Conservation (phyloP, 2,797 vertebrate species). For the Schizopygopsis malacanthus region DNA sequence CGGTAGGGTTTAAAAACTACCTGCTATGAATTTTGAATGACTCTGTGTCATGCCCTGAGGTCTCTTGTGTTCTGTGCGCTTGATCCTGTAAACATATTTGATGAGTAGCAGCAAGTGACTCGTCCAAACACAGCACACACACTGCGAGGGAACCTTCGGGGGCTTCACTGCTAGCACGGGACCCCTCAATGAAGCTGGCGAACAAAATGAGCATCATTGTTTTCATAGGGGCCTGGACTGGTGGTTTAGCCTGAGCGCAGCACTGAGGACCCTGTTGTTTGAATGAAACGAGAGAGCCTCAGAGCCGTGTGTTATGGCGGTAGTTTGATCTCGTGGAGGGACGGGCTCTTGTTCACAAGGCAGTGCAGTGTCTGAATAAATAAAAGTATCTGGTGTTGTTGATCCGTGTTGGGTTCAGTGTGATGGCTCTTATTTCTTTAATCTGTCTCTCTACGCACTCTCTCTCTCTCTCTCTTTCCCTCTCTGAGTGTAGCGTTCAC, state of each 20-base stretch:
- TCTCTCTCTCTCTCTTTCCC: constrained; percentile 50
- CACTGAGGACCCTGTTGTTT: constrained; percentile 32
- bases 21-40: constrained; percentile 37
- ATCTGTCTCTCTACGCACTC: constrained; percentile 63
- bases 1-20: constrained; percentile 7
- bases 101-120: constrained; percentile 40
- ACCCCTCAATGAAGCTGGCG: constrained; percentile 13
- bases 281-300: constrained; percentile 59
- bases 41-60: constrained; percentile 27
- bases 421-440: constrained; percentile 78
- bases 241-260: not conserved
- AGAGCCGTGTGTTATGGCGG: constrained; percentile 56
- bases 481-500: constrained; percentile 58
- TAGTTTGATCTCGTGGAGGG: constrained; percentile 68
- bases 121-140: constrained; percentile 15
- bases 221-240: constrained; percentile 36
- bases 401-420: constrained; percentile 76
- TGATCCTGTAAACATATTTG: constrained; percentile 41
- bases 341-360: constrained; percentile 72
- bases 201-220: constrained; percentile 47
- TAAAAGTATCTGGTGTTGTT: constrained; percentile 84
- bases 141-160: constrained; percentile 10
- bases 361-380: constrained; percentile 80
- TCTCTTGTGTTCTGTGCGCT: constrained; percentile 18
- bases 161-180: constrained; percentile 12